Percentiles rank a stretch among this genome's conserved stretches.
Evolutionary conservation across 2,797 vertebrate genomes (phyloP).

Genomic region (Sebastes itinus): DNA sequence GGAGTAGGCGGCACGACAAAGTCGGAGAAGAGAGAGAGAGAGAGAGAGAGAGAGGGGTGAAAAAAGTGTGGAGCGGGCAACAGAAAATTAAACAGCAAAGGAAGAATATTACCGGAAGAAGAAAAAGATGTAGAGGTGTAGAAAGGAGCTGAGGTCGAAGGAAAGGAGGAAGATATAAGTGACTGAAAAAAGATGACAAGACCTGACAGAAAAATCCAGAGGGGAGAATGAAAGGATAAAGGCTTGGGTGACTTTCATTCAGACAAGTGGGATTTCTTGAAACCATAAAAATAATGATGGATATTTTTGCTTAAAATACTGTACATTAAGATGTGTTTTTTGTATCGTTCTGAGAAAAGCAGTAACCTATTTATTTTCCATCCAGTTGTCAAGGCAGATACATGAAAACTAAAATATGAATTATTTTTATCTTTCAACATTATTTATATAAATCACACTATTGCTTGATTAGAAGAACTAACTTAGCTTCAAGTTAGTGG

Average conservation of each 20-base stretch:
- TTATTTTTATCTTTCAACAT: background rate
- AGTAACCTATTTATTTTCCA: background rate
- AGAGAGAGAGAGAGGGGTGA: too few species aligned
- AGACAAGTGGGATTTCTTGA: background rate
- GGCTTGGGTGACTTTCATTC: background rate
- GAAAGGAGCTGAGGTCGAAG: background rate
- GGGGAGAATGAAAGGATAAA: background rate
- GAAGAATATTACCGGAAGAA: background rate
- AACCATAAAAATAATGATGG: background rate
- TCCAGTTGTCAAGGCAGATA: background rate
- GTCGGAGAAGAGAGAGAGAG: background rate
- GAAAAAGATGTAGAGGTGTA: background rate
- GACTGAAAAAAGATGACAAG: background rate
- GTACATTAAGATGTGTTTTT: background rate
- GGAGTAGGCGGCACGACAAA: slow-evolving; percentile 4
- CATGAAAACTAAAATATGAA: background rate
- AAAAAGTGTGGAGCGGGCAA: background rate
- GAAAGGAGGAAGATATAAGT: background rate
- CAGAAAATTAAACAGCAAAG: background rate
- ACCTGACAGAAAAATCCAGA: background rate
- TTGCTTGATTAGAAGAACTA: background rate
- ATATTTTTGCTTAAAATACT: background rate
- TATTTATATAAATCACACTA: background rate
- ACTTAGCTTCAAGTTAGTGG: background rate
- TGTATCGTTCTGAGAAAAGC: background rate